A percentile compares a stretch with the other conserved stretches of the same genome.
Conservation (phyloP, 2,888 invertebrate species). For the Boloria euphrosyne region DNA sequence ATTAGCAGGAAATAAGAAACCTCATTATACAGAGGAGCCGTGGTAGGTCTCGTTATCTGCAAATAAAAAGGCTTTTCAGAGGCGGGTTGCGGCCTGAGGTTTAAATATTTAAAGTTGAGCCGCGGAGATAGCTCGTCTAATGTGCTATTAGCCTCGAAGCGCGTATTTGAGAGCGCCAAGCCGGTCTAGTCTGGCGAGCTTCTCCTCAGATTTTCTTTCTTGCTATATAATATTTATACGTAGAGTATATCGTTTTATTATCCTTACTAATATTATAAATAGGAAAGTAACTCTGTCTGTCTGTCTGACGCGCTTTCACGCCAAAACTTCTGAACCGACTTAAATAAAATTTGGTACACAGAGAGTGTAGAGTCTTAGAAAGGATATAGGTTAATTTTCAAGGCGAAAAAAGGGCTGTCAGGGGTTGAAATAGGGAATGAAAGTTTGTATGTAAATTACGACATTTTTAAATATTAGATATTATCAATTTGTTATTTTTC, state of each 20-base stretch:
- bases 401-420: too few species aligned
- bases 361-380: too few species aligned
- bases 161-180: slow-evolving; percentile 30
- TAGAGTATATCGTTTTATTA: slow-evolving; percentile 5
- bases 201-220: slow-evolving; percentile 13
- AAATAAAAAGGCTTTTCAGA: slow-evolving; percentile 69
- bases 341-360: too few species aligned
- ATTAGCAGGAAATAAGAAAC: slow-evolving; percentile 66
- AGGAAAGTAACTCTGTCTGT: too few species aligned
- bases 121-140: slow-evolving; percentile 65
- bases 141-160: slow-evolving; percentile 59
- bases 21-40: slow-evolving; percentile 61
- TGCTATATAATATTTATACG: slow-evolving; percentile 1
- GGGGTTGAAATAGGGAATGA: too few species aligned
- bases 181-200: slow-evolving; percentile 13
- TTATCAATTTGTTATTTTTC: too few species aligned
- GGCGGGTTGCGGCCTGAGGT: slow-evolving; percentile 50
- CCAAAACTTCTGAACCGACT: too few species aligned
- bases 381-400: too few species aligned
- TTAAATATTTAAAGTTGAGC: slow-evolving; percentile 72
- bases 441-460: too few species aligned
- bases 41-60: slow-evolving; percentile 66
- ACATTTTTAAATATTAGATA: too few species aligned
- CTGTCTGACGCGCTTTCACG: too few species aligned
- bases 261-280: too few species aligned